A percentile compares a stretch with the other conserved stretches of the same genome.
Evolutionary conservation across 2,888 invertebrate genomes (phyloP).

Genomic region (Pocota personata): DNA sequence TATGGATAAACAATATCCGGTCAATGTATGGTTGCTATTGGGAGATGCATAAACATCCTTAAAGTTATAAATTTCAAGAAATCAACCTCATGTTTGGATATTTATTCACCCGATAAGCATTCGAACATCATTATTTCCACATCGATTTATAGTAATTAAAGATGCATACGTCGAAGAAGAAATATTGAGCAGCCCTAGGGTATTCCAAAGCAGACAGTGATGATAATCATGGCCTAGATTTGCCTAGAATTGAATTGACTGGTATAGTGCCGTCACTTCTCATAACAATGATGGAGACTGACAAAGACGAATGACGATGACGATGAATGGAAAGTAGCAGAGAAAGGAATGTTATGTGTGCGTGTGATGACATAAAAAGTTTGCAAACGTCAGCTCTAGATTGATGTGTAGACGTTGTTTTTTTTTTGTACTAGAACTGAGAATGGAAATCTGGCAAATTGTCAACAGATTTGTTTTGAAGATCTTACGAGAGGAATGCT

Average conservation of each 20-base stretch:
- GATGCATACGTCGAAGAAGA: neutral
- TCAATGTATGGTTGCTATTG: neutral
- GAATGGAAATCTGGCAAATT: neutral
- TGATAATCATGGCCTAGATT: constrained; percentile 21
- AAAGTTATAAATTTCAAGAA: neutral
- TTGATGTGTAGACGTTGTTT: constrained; percentile 1
- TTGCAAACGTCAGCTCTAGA: constrained; percentile 11
- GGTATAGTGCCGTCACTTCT: neutral
- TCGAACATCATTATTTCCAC: neutral
- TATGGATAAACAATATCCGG: neutral
- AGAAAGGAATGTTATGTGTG: neutral
- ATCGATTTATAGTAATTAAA: constrained; percentile 26
- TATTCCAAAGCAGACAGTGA: neutral
- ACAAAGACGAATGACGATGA: neutral
- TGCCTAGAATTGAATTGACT: constrained; percentile 10
- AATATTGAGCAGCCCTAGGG: neutral
- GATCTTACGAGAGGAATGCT: neutral
- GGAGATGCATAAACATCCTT: neutral
- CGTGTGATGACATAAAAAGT: neutral
- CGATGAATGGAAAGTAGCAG: neutral
- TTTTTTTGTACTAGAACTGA: neutral
- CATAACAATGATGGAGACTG: neutral
- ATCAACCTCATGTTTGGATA: neutral
- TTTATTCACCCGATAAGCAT: neutral
- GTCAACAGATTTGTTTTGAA: neutral